Conservation (phyloP, 2,113 vertebrate genomes). For the Crypturellus undulatus region DNA sequence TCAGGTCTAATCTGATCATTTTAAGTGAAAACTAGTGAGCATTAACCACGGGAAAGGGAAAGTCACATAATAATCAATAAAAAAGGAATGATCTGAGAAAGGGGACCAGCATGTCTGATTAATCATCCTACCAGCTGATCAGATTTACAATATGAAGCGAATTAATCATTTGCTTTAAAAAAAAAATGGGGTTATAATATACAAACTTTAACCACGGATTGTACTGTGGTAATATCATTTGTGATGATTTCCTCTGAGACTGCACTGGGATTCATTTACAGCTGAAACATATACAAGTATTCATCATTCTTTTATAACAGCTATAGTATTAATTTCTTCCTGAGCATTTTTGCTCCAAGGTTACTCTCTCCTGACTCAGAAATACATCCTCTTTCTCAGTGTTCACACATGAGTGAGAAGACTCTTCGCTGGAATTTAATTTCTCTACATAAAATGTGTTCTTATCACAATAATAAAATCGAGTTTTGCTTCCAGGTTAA, state of each 20-base stretch:
- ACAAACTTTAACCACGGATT: neutral
- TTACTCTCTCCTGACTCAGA: neutral
- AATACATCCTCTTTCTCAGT: neutral
- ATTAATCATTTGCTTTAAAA: constrained; percentile 13
- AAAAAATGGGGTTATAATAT: neutral
- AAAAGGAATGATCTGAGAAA: neutral
- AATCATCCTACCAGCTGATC: constrained; percentile 23
- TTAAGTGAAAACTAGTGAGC: constrained; percentile 56
- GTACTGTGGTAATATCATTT: constrained; percentile 21
- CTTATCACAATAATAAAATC: neutral
- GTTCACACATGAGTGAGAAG: neutral
- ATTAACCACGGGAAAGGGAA: constrained; percentile 1
- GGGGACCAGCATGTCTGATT: neutral
- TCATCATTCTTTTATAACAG: constrained; percentile 12
- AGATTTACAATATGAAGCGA: constrained; percentile 13
- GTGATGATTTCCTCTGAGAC: constrained; percentile 15
- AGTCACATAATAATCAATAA: neutral
- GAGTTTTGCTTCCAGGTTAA: neutral
- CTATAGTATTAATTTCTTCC: neutral
- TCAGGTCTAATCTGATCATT: constrained; percentile 67
- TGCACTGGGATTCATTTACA: neutral
- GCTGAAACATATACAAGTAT: constrained; percentile 26
- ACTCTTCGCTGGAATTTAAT: constrained; percentile 9
- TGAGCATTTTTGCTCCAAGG: neutral
- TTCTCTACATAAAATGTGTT: neutral